Conservation (phyloP, 2,888 invertebrate genomes). For the Leptura quadrifasciata region DNA sequence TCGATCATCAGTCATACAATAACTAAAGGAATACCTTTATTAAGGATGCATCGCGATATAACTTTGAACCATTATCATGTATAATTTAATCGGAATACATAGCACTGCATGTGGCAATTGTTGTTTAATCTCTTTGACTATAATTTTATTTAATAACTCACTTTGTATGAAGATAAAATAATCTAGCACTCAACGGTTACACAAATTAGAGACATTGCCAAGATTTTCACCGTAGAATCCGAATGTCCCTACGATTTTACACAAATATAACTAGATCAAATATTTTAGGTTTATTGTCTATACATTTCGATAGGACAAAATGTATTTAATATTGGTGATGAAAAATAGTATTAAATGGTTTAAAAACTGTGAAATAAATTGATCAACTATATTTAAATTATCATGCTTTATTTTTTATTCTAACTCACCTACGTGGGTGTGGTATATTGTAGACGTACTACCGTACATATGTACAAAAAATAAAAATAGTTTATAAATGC, state of each 20-base stretch:
- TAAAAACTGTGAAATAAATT: background rate
- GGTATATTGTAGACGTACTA: background rate
- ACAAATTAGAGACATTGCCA: background rate
- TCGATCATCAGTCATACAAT: no score
- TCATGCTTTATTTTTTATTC: background rate
- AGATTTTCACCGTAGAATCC: background rate
- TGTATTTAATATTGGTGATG: background rate
- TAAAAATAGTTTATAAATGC: slow-evolving; percentile 1
- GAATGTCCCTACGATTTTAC: background rate
- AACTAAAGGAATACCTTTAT: no score
- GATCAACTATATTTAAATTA: background rate
- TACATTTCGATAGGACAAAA: background rate
- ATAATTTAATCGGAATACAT: no score
- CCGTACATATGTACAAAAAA: background rate
- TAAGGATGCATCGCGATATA: no score
- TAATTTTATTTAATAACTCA: background rate
- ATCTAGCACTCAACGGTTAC: background rate
- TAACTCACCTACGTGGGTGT: background rate
- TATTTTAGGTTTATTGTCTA: background rate
- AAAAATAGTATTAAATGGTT: background rate
- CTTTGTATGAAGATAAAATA: background rate
- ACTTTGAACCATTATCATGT: no score
- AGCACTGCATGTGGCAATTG: no score
- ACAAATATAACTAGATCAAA: background rate
- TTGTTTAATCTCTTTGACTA: no score